Conservation (phyloP, 2,797 vertebrate species). For the Centropyge bicolor region DNA sequence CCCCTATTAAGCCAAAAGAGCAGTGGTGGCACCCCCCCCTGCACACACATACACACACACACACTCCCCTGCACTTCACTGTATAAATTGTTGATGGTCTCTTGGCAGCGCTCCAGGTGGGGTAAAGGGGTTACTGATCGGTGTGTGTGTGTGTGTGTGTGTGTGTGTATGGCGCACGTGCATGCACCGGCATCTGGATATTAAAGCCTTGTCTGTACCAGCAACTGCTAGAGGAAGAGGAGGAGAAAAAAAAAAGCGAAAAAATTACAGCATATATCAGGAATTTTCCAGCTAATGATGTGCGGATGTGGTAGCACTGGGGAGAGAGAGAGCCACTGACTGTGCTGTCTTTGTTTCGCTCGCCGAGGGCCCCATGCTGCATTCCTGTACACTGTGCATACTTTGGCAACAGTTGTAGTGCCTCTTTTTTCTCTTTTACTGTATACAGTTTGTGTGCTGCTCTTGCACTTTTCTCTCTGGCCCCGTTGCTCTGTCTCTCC, state of each 20-base stretch:
- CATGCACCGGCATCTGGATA: constrained; percentile 91
- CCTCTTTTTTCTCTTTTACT: constrained; percentile 85
- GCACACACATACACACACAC: constrained; percentile 1
- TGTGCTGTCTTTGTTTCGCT: constrained; percentile 99
- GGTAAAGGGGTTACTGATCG: constrained; percentile 81
- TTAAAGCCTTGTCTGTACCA: constrained; percentile 92
- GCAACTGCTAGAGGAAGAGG: constrained; percentile 69
- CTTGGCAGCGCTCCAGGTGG: constrained; percentile 87
- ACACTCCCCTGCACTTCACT: constrained; percentile 40
- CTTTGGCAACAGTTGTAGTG: constrained; percentile 95
- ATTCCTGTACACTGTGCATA: constrained; percentile 99
- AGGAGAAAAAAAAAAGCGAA: constrained; percentile 62
- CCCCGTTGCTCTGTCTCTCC: constrained; percentile 53
- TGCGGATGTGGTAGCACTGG: constrained; percentile 98
- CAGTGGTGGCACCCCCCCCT: neutral
- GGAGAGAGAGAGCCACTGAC: constrained; percentile 97
- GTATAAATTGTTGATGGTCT: constrained; percentile 88
- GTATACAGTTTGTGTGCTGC: constrained; percentile 91
- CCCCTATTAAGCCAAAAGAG: neutral
- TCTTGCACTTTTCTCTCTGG: constrained; percentile 75
- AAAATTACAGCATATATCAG: constrained; percentile 99
- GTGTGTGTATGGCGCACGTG: constrained; percentile 22
- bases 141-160: constrained; percentile 24
- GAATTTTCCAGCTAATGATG: constrained; percentile 99
- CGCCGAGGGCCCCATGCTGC: constrained; percentile 95